These are phyloP conservation scores for Eudasyphora cyanicolor DNA, from an alignment of 2,888 invertebrate genomes.

Conservation along the genomic window DNA sequence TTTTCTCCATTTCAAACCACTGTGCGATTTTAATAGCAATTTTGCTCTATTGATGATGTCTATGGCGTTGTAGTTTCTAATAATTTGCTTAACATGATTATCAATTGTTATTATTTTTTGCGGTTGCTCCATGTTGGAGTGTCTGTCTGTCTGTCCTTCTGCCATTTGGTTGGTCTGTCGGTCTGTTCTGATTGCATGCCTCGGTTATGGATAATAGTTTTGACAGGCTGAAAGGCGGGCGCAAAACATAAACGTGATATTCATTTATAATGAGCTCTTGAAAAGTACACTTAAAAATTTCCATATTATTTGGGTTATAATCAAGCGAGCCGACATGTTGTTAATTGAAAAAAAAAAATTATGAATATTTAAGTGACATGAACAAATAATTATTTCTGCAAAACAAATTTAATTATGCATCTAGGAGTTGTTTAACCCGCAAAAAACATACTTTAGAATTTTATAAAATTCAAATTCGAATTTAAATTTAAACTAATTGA, in stretches of 20 bases:
- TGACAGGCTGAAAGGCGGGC: neutral
- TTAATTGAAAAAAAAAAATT: conserved; percentile 12
- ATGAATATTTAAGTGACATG: neutral
- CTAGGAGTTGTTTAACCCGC: no score
- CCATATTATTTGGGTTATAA: conserved; percentile 60
- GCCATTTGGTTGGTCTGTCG: no score
- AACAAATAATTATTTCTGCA: no score
- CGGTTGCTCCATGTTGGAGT: neutral
- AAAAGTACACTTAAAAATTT: conserved; percentile 24
- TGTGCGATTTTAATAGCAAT: neutral
- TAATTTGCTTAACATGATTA: conserved; percentile 69
- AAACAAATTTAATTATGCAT: no score
- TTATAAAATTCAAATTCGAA: neutral
- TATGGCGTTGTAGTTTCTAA: conserved; percentile 57
- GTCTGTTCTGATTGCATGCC: conserved; percentile 8
- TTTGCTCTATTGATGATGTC: conserved; percentile 17
- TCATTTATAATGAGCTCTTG: conserved; percentile 64
- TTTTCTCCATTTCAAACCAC: neutral
- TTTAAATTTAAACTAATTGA: neutral
- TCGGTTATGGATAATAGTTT: neutral
- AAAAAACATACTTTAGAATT: neutral
- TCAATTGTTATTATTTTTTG: conserved; percentile 62
- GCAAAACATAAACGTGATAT: conserved; percentile 64
- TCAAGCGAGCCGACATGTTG: neutral
- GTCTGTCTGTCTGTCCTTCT: no score